Conservation (phyloP, 1,140 invertebrate species). For the Bombus pyrosoma region DNA sequence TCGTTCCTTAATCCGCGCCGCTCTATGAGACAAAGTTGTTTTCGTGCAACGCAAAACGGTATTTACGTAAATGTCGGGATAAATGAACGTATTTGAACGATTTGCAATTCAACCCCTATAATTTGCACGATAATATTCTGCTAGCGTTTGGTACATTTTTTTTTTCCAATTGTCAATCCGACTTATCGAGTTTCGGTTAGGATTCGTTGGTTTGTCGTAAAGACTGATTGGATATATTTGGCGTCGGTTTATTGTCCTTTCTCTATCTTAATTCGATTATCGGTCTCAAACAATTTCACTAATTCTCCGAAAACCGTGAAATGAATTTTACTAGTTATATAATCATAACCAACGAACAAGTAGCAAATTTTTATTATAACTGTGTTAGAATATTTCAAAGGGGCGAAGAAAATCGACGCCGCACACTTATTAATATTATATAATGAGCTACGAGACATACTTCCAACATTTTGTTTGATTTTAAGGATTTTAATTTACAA, state of each 20-base stretch:
- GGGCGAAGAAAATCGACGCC: no score
- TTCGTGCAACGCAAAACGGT: not conserved
- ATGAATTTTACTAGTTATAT: not conserved
- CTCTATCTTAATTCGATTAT: not conserved
- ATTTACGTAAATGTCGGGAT: not conserved
- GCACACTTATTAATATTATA: not conserved
- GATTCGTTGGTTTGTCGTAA: not conserved
- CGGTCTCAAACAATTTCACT: not conserved
- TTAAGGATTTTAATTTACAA: not conserved
- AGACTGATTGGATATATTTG: not conserved
- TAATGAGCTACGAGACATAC: not conserved
- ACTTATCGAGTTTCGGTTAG: not conserved
- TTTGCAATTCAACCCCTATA: not conserved
- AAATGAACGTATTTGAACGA: not conserved
- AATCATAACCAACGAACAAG: not conserved
- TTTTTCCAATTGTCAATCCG: not conserved
- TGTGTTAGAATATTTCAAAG: no score
- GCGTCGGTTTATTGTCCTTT: no score
- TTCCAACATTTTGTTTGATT: not conserved
- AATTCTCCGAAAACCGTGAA: not conserved
- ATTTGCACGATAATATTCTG: not conserved
- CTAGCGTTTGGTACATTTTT: not conserved
- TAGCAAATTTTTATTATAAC: no score
- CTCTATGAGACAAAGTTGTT: not conserved
- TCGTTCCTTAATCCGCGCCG: constrained; percentile 65